Base-by-base conservation (phyloP, 2,888 invertebrate genomes). In the Seira musarum region DNA sequence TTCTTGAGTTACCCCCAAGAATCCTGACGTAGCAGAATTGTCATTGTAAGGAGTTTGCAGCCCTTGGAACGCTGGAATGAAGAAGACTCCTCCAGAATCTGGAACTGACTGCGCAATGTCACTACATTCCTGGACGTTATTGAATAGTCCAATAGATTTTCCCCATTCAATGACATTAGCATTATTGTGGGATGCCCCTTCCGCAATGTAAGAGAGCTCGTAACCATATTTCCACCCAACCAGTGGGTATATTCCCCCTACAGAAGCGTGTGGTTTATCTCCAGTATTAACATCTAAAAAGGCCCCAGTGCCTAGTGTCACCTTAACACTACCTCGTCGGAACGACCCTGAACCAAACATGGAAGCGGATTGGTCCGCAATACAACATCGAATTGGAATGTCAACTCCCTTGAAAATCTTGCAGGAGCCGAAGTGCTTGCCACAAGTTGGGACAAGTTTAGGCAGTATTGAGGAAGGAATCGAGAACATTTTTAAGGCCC, bases 241-340 rank as follows among this genome's bases (percentile, higher is more conserved):
- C 24, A 98, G 89, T 0, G 99, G 98, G 89, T 97, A 97, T 49
- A 97, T 91, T 0, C 97, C 93, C 92, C 86, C 77, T 72, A 87
- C 83, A 40, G 95, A 95, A 0, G 96, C 94, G 88, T 95, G 94
- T 0, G 96, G 94, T 82, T 90, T 88, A 0, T 87, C 84, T 0
- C 94, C 95, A 0, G 96, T 96, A 88, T 96, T 94, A 46, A 96
- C 92, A 88, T 96, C 93, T 61, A 97, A 89, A 89, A 98, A 98
- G 0, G 95, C 94, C 0, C 98, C 98, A 0, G 97, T 98, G 0
- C 97, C 97, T 90, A 98, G 91, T 0, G 97, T 97, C 1, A 97
- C 90, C 88, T 97, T 97, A 0, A 96, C 91, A 88, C 95, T 94
- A 25, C 95, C 94, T 0, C 91, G 89, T 1, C 92, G 89, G 87